Percentiles rank a stretch among this genome's conserved stretches.
Conservation (phyloP, 2,888 invertebrate species). For the Apomyelois bistriatella region DNA sequence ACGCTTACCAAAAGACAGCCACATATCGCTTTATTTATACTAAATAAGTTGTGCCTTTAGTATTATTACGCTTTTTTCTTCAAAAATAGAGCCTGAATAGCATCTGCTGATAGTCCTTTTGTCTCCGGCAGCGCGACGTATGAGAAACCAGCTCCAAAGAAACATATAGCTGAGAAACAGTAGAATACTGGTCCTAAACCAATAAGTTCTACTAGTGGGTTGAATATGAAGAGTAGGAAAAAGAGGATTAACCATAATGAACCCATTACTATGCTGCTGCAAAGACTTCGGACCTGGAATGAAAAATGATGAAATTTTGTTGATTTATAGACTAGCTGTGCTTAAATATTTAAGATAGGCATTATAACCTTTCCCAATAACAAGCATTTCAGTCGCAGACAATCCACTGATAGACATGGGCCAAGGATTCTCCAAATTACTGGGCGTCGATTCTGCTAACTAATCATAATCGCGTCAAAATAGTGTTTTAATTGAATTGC, state of each 20-base stretch:
- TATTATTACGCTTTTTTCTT: constrained; percentile 25
- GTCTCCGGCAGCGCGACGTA: constrained; percentile 61
- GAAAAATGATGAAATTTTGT: constrained; percentile 6
- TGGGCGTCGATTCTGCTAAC: too few relatives aligned
- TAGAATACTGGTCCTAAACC: constrained; percentile 60
- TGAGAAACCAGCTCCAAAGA: constrained; percentile 45
- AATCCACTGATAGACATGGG: too few relatives aligned
- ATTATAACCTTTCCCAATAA: too few relatives aligned
- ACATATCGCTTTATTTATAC: too few relatives aligned
- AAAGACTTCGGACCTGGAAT: constrained; percentile 48
- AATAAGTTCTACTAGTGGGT: constrained; percentile 42
- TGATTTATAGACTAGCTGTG: too few relatives aligned
- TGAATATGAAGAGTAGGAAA: constrained; percentile 51
- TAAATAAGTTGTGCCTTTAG: too few relatives aligned
- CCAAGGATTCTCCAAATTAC: too few relatives aligned
- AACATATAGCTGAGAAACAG: constrained; percentile 51
- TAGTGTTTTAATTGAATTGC: too few relatives aligned
- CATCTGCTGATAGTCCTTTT: constrained; percentile 53
- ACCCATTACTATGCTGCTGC: constrained; percentile 43
- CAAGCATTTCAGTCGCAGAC: too few relatives aligned
- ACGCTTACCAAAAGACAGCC: too few relatives aligned
- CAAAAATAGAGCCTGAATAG: constrained; percentile 46
- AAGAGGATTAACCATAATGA: constrained; percentile 53
- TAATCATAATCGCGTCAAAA: too few relatives aligned
- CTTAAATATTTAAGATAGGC: too few relatives aligned